A percentile compares a stretch with the other conserved stretches of the same genome.
Conservation (phyloP, 2,888 invertebrate species). For the Pristionchus japonicus region DNA sequence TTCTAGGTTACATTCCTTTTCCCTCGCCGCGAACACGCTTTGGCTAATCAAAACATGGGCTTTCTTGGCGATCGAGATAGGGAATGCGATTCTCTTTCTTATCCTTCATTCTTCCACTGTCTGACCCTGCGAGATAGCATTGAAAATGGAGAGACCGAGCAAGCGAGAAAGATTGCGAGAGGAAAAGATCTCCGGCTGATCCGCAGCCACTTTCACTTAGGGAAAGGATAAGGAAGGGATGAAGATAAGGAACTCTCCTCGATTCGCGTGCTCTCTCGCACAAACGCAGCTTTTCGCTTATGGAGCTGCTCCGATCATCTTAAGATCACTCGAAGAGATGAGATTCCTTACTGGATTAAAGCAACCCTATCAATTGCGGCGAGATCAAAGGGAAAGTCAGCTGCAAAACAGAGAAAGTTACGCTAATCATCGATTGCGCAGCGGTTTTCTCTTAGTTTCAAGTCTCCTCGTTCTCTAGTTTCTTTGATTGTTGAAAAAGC, state of each 20-base stretch:
- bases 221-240: background rate
- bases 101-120: background rate
- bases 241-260: background rate
- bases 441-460: too few species aligned
- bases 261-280: background rate
- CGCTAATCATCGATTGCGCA: too few species aligned
- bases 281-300: background rate
- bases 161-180: background rate
- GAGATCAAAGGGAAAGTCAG: background rate
- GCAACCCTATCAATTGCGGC: background rate
- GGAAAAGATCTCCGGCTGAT: background rate
- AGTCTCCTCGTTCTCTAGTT: too few species aligned
- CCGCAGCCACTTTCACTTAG: background rate
- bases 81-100: background rate
- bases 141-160: background rate
- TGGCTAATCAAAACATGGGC: background rate
- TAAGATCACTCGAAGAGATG: background rate
- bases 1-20: background rate
- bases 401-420: too few species aligned
- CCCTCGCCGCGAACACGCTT: too few species aligned
- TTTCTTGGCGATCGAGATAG: background rate
- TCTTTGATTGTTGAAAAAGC: too few species aligned
- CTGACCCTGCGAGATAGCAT: background rate
- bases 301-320: background rate
- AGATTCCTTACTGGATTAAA: background rate